phyloP scores from a whole-genome alignment of 2,113 vertebrate species.

The Heterochromis multidens region DNA sequence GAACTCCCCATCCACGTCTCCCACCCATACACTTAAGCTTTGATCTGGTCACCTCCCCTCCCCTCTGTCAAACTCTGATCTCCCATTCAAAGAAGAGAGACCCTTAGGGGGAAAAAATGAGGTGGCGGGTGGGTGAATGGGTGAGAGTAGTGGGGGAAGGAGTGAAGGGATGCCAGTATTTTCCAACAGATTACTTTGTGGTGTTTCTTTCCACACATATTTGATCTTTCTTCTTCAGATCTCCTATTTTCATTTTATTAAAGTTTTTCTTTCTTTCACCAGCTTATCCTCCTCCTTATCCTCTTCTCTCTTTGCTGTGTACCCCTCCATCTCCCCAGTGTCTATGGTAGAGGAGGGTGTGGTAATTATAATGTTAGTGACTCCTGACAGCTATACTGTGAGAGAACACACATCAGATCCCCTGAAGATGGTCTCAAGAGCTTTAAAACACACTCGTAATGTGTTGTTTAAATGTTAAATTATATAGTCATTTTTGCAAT shows the following conservation, averaged over 20 bases:
- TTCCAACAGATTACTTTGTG: conserved; percentile 30
- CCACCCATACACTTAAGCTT: conserved; percentile 28
- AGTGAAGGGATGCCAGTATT: conserved; percentile 16
- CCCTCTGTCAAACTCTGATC: conserved; percentile 51
- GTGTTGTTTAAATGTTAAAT: background rate
- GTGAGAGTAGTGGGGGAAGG: background rate
- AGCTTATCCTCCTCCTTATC: background rate
- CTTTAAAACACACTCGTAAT: conserved; percentile 11
- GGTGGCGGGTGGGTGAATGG: background rate
- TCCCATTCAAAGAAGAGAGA: conserved; percentile 53
- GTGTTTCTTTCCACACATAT: conserved; percentile 11
- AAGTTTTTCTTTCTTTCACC: background rate
- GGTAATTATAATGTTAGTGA: conserved; percentile 56
- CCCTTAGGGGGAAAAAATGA: conserved; percentile 32
- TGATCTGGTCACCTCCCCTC: conserved; percentile 48
- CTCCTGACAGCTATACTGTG: conserved; percentile 50
- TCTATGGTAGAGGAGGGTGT: conserved; percentile 4
- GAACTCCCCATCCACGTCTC: conserved; percentile 51
- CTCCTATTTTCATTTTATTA: background rate
- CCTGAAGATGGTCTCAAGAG: conserved; percentile 12
- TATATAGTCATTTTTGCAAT: background rate
- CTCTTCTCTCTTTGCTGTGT: background rate
- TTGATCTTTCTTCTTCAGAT: conserved; percentile 16
- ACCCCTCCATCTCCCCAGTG: background rate
- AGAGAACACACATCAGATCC: conserved; percentile 18